phyloP scores from a whole-genome alignment of 2,113 vertebrate species.

The Hemiprocne comata region DNA sequence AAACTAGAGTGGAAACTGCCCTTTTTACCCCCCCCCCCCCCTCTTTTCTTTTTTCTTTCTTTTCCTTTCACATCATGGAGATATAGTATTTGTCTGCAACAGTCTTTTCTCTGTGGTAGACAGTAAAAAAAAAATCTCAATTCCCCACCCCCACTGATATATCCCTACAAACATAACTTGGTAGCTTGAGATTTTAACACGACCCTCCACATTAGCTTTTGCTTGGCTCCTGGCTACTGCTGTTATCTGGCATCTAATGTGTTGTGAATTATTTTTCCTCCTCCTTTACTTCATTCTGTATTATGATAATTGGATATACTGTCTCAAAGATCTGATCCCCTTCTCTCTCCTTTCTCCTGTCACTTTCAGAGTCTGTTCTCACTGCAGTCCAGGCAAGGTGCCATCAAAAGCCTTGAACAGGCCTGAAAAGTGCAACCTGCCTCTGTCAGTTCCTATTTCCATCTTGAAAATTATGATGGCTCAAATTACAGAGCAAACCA shows the following conservation, averaged over 20 bases:
- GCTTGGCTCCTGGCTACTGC: background rate
- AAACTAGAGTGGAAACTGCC: background rate
- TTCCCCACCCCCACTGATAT: background rate
- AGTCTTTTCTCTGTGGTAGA: background rate
- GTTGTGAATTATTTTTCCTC: background rate
- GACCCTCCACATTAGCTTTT: background rate
- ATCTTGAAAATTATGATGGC: background rate
- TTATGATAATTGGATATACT: background rate
- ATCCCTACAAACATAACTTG: background rate
- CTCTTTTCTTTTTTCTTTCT: background rate
- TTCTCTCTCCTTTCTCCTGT: background rate
- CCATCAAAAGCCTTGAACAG: background rate
- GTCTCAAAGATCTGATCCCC: background rate
- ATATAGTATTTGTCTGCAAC: background rate
- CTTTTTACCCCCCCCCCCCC: background rate
- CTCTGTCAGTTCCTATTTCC: background rate
- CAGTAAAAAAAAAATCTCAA: background rate
- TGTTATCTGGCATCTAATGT: background rate
- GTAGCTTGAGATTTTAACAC: background rate
- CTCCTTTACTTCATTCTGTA: background rate
- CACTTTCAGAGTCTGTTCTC: background rate
- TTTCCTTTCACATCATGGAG: background rate
- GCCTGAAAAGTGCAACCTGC: background rate
- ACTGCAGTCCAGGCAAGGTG: background rate
- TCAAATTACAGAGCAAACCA: background rate